A percentile compares a stretch with the other conserved stretches of the same genome.
Evolutionary conservation across 2,888 invertebrate species (phyloP).

Genomic region (Pimpla rufipes): DNA sequence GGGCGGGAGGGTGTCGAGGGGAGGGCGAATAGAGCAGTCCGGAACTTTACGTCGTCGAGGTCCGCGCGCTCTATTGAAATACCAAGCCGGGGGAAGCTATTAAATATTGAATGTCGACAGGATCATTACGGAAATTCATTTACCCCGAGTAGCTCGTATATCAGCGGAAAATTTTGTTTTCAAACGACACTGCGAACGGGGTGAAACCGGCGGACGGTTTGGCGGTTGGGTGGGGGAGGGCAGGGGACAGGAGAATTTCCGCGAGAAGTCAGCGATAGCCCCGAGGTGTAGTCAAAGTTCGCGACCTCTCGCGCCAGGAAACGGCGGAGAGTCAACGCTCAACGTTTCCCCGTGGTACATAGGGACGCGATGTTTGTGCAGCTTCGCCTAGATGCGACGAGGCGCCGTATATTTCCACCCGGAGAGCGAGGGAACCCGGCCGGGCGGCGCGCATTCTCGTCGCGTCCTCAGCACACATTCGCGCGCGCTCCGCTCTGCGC

Average conservation of each 20-base stretch:
- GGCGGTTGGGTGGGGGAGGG: not conserved
- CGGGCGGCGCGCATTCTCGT: conserved; percentile 41
- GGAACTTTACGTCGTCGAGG: not conserved
- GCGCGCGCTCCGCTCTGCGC: conserved; percentile 8
- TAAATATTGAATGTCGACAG: conserved; percentile 27
- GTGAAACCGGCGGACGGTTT: not conserved
- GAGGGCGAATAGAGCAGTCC: not conserved
- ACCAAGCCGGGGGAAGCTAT: not conserved
- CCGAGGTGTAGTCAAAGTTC: conserved; percentile 56
- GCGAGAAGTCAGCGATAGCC: not conserved
- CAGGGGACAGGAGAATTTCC: conserved; percentile 1
- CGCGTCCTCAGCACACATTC: conserved; percentile 33
- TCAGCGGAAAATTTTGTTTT: conserved; percentile 27
- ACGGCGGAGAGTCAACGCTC: conserved; percentile 39
- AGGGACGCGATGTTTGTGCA: conserved; percentile 52
- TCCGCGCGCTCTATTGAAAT: not conserved
- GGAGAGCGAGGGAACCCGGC: not conserved
- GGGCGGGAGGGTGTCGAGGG: too few species aligned
- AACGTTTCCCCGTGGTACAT: conserved; percentile 49
- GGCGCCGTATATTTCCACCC: too few species aligned
- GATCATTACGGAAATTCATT: conserved; percentile 25
- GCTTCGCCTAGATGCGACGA: not conserved
- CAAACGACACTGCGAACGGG: not conserved
- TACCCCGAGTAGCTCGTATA: not conserved
- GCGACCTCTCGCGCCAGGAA: conserved; percentile 61